Evolutionary conservation across 2,797 vertebrate genomes (phyloP).

Genomic region (Typhlichthys subterraneus): DNA sequence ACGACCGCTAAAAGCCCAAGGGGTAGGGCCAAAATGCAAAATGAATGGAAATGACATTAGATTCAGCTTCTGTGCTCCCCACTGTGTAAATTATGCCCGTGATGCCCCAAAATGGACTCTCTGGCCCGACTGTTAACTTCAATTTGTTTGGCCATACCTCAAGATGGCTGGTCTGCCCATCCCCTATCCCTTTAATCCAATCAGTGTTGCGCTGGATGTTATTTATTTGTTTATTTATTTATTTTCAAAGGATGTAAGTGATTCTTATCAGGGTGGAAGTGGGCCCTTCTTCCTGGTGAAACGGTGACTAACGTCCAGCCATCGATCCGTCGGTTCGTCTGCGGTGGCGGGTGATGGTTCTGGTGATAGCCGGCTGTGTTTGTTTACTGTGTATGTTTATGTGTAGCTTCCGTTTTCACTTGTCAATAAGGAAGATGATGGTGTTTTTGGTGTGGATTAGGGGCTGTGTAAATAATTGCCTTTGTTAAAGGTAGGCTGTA

Average conservation of each 20-base stretch:
- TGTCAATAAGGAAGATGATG: constrained; percentile 29
- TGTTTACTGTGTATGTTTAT: constrained; percentile 3
- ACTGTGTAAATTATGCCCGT: constrained; percentile 76
- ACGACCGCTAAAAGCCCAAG: constrained; percentile 69
- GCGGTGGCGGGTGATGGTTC: constrained; percentile 60
- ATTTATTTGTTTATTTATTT: constrained; percentile 84
- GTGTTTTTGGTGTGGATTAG: constrained; percentile 7
- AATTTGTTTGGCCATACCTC: constrained; percentile 76
- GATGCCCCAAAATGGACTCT: constrained; percentile 74
- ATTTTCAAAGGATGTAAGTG: constrained; percentile 74
- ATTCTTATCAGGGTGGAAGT: constrained; percentile 75
- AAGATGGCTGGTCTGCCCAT: constrained; percentile 62
- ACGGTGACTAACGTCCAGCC: constrained; percentile 74
- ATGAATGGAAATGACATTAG: constrained; percentile 77
- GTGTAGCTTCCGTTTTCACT: no score
- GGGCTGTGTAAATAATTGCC: background rate
- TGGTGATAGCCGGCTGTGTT: constrained; percentile 25
- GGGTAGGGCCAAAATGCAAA: constrained; percentile 68
- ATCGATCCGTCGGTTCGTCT: constrained; percentile 70
- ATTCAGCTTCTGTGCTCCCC: constrained; percentile 68
- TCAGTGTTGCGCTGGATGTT: constrained; percentile 74
- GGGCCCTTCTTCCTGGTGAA: constrained; percentile 73
- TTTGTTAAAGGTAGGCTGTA: background rate
- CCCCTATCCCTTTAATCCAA: constrained; percentile 74
- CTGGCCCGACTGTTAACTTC: constrained; percentile 71